Percentiles rank a stretch among this genome's conserved stretches.
These are phyloP conservation scores for Phorcus lineatus DNA, from an alignment of 2,888 invertebrate genomes.

Conservation along the genomic window DNA sequence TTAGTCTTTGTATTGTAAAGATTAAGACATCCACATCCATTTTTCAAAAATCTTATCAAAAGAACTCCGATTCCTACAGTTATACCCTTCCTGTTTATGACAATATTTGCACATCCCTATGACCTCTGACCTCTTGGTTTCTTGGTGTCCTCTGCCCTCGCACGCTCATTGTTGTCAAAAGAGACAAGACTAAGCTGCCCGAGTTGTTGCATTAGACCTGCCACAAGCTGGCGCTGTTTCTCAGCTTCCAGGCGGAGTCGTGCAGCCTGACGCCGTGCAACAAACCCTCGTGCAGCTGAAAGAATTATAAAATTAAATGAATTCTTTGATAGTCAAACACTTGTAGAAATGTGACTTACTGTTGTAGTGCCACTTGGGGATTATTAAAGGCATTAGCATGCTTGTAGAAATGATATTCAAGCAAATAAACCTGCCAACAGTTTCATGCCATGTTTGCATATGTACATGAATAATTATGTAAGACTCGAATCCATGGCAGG, in stretches of 20 bases:
- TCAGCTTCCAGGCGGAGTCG: slow-evolving; percentile 45
- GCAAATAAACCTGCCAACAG: too few species aligned
- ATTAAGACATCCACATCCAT: too few species aligned
- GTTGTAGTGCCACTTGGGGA: too few species aligned
- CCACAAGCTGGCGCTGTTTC: slow-evolving; percentile 50
- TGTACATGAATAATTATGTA: too few species aligned
- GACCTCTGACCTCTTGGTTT: neutral
- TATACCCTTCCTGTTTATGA: neutral
- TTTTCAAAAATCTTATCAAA: too few species aligned
- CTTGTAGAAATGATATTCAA: too few species aligned
- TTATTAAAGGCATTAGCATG: too few species aligned
- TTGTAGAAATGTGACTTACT: neutral
- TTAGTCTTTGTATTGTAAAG: too few species aligned
- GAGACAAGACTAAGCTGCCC: slow-evolving; percentile 30
- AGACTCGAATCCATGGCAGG: too few species aligned
- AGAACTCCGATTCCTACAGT: too few species aligned
- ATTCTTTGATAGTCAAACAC: neutral
- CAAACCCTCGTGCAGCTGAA: slow-evolving; percentile 55
- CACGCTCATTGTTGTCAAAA: neutral
- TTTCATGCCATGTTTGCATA: too few species aligned
- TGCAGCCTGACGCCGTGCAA: slow-evolving; percentile 53
- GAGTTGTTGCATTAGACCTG: slow-evolving; percentile 50
- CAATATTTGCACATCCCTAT: neutral
- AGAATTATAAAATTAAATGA: neutral
- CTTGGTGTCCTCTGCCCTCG: slow-evolving; percentile 11